A percentile compares a stretch with the other conserved stretches of the same genome.
Conservation (phyloP, 2,113 vertebrate species). For the Nesogale talazaci region DNA sequence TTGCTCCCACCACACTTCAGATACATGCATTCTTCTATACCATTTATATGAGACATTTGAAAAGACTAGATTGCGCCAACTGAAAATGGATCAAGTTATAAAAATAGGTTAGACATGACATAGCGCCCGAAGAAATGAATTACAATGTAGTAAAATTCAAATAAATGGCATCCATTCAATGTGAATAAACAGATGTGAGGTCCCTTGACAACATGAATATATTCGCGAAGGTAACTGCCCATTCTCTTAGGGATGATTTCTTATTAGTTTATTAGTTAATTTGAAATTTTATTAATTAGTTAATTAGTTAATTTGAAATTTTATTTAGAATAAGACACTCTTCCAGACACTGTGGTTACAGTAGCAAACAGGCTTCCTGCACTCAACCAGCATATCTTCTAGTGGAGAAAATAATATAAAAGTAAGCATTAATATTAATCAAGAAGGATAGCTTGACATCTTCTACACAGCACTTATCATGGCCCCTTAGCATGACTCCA, state of each 20-base stretch:
- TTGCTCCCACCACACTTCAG: no score
- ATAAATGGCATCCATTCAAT: not conserved
- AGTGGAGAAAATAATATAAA: not conserved
- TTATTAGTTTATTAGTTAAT: not conserved
- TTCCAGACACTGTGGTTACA: not conserved
- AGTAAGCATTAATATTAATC: not conserved
- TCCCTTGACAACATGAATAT: not conserved
- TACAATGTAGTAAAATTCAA: no score
- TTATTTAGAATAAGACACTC: not conserved
- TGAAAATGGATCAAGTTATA: no score
- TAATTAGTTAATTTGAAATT: not conserved
- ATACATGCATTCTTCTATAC: no score
- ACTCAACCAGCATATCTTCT: not conserved
- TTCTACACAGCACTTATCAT: rapidly evolving
- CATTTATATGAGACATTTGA: not conserved
- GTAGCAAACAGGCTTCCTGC: not conserved
- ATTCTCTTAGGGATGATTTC: not conserved
- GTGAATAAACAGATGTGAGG: not conserved
- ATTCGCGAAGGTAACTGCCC: not conserved
- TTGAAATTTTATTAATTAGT: not conserved
- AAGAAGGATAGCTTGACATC: not conserved
- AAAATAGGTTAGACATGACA: no score
- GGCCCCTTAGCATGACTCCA: not conserved
- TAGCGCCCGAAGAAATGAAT: no score
- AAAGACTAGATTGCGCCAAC: no score